Evolutionary conservation across 2,888 invertebrate species (phyloP), one percentile per base, ranked within the genome.

Genomic region (Nephrotoma guestfalica): DNA sequence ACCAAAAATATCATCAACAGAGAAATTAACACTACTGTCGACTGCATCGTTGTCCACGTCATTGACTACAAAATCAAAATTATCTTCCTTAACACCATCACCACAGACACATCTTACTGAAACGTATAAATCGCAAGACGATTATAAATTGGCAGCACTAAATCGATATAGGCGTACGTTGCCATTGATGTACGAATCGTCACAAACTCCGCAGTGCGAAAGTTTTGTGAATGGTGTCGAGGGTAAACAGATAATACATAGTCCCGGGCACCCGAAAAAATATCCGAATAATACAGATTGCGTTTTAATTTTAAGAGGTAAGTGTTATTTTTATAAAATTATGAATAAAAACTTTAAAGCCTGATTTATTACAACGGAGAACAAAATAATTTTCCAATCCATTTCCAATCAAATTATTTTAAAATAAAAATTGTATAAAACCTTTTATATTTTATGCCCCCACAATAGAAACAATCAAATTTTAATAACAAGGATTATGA

Each of bases 261-360:
- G 95, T 88, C 96, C 96, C 0, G 93, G 94, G 88, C 95, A 94
- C 91, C 95, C 95, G 9, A 92, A 92, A 86, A 90, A 92, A 87
- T 96, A 96, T 91, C 94, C 95, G 7, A 94, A 94, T 89, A 93
- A 93, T 88, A 93, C 94, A 43, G 93, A 95, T 89, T 96, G 96
- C 90, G 93, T 94, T 87, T 92, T 93, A 87, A 92, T 94, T 30
- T 92, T 96, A 87, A 92, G 93, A 92, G 96, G 96, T 96, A 90
- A 93, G 93, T 91, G 13, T 5, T n/a, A 0, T 30, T 45, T 43
- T 11, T 43, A 43, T 43, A 43, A 43, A 43, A 43, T 43, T 30
- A 30, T 0, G 3, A 3, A 30, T 0, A 2, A 30, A 43, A 1
- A 2, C 43, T 43, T 43, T 43, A 43, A 43, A 43, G 2, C 3